Evolutionary conservation across 2,113 vertebrate genomes (phyloP).

Genomic region (Marmota flaviventris): DNA sequence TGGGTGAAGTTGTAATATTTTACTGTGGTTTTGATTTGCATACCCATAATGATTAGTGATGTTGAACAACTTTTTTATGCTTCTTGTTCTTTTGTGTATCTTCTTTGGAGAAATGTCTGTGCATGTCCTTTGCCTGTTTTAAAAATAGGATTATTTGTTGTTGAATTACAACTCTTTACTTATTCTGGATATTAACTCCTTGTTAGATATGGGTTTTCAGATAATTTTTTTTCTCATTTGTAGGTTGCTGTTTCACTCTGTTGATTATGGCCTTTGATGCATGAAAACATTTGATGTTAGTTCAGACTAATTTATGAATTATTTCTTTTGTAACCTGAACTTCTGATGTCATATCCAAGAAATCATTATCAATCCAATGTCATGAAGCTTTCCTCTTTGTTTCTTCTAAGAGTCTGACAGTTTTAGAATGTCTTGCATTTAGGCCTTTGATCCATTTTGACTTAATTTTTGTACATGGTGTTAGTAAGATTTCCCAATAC

Average conservation of each 20-base stretch:
- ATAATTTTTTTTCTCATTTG: background rate
- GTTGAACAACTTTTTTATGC: background rate
- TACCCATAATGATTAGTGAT: background rate
- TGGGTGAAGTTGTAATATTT: background rate
- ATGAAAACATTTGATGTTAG: background rate
- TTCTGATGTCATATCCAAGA: background rate
- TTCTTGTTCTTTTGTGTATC: background rate
- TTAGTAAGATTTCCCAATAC: too few relatives aligned
- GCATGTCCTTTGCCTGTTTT: background rate
- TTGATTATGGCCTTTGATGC: background rate
- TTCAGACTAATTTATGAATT: background rate
- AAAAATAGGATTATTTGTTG: background rate
- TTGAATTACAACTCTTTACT: background rate
- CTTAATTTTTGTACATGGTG: too few relatives aligned
- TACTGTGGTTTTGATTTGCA: background rate
- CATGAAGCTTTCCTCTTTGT: background rate
- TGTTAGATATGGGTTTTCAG: background rate
- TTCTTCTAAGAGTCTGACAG: background rate
- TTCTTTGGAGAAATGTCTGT: background rate
- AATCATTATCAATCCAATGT: background rate
- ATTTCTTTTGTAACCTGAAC: too few relatives aligned
- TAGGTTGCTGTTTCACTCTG: background rate
- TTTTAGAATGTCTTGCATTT: background rate
- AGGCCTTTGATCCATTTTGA: background rate
- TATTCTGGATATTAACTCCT: background rate